Evolutionary conservation across 2,888 invertebrate genomes (phyloP).

Genomic region (Lamellibrachia satsuma): DNA sequence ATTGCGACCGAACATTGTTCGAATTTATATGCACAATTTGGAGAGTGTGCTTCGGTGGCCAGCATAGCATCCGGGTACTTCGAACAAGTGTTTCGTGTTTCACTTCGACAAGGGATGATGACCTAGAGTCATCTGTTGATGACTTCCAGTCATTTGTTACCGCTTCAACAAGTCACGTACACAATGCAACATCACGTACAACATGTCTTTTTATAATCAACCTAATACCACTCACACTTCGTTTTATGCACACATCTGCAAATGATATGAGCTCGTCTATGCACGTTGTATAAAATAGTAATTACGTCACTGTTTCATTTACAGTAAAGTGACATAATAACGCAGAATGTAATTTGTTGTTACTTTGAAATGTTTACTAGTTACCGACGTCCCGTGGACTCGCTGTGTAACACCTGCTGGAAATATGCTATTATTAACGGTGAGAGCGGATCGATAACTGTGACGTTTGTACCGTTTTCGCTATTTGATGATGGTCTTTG

Average conservation of each 20-base stretch:
- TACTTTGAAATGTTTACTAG: not conserved
- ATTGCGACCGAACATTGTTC: not conserved
- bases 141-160: not conserved
- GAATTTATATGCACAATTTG: not conserved
- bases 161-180: not conserved
- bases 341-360: not conserved
- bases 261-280: not conserved
- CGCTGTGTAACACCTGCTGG: not conserved
- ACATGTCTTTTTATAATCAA: not conserved
- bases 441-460: not conserved
- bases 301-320: not conserved
- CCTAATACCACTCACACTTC: not conserved
- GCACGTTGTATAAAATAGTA: not conserved
- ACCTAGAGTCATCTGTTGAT: not conserved
- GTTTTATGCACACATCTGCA: not conserved
- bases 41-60: not conserved
- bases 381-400: not conserved
- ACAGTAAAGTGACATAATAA: not conserved
- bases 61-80: not conserved
- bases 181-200: not conserved
- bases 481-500: not conserved
- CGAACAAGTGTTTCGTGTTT: not conserved
- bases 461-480: not conserved
- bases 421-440: not conserved
- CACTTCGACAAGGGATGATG: not conserved